These are phyloP conservation scores for Drosophila ustulata DNA, from an alignment of 2,888 invertebrate genomes.

Conservation along the genomic window DNA sequence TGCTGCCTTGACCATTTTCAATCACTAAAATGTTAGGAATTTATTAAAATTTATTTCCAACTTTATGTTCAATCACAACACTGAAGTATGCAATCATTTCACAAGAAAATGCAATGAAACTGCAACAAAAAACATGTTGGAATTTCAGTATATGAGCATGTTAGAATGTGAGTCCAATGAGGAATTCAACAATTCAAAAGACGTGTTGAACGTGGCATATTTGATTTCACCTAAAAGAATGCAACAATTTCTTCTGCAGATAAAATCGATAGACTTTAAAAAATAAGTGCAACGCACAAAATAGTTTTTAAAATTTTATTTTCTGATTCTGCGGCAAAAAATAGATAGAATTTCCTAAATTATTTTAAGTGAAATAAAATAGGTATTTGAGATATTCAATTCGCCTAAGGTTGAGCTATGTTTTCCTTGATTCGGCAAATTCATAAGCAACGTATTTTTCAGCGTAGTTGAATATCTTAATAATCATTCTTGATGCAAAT, in stretches of 20 bases:
- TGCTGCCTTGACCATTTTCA: background rate
- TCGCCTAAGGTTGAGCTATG: background rate
- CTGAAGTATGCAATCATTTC: constrained; percentile 10
- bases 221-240: constrained; percentile 22
- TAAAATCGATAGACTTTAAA: constrained; percentile 7
- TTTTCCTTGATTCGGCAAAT: background rate
- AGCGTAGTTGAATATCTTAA: background rate
- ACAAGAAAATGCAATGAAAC: constrained; percentile 18
- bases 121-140: background rate
- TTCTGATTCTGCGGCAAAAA: too few species aligned
- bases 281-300: background rate
- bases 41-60: constrained; percentile 2
- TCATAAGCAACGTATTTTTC: background rate
- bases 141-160: constrained; percentile 3
- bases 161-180: background rate
- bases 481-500: constrained; percentile 9
- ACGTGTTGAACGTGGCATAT: constrained; percentile 36
- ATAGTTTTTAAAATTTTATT: background rate
- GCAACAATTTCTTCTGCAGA: background rate
- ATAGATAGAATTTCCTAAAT: too few species aligned
- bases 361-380: too few species aligned
- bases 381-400: too few species aligned
- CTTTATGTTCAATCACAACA: background rate
- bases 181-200: constrained; percentile 26
- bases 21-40: background rate